Percentiles rank a stretch among this genome's conserved stretches.
Conservation (phyloP, 2,888 invertebrate species). For the Machimus atricapillus region DNA sequence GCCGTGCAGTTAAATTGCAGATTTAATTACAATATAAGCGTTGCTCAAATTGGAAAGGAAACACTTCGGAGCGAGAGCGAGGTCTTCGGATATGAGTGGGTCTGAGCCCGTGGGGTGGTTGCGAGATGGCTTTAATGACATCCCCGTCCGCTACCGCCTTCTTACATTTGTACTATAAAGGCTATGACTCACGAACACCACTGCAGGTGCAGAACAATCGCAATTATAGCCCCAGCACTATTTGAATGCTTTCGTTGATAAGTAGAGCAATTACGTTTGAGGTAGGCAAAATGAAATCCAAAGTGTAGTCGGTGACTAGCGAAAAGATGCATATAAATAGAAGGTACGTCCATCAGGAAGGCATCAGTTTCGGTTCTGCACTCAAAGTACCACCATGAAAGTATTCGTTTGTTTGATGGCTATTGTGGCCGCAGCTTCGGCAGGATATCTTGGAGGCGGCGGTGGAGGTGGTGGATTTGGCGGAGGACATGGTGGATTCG, state of each 20-base stretch:
- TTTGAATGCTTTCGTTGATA: constrained; percentile 32
- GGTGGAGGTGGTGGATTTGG: constrained; percentile 1
- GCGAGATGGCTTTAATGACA: constrained; percentile 65
- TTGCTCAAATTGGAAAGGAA: background rate
- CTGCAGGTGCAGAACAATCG: constrained; percentile 6
- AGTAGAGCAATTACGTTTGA: constrained; percentile 25
- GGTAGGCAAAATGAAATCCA: constrained; percentile 26
- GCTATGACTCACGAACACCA: background rate
- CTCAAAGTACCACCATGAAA: constrained; percentile 26
- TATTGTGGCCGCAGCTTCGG: constrained; percentile 18
- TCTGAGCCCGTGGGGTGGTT: constrained; percentile 75
- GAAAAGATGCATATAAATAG: constrained; percentile 32
- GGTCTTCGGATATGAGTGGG: constrained; percentile 65
- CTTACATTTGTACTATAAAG: background rate
- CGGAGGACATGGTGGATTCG: constrained; percentile 1
- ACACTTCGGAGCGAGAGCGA: constrained; percentile 58
- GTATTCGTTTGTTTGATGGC: constrained; percentile 35
- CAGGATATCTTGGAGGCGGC: constrained; percentile 17
- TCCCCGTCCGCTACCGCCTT: constrained; percentile 1
- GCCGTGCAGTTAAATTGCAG: background rate
- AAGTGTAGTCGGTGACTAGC: constrained; percentile 15
- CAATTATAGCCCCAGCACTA: background rate
- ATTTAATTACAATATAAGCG: constrained; percentile 23
- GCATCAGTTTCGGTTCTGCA: constrained; percentile 17
- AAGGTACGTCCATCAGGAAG: constrained; percentile 8